These are phyloP conservation scores for Passerina amoena DNA, from an alignment of 2,113 vertebrate species.

Conservation along the genomic window DNA sequence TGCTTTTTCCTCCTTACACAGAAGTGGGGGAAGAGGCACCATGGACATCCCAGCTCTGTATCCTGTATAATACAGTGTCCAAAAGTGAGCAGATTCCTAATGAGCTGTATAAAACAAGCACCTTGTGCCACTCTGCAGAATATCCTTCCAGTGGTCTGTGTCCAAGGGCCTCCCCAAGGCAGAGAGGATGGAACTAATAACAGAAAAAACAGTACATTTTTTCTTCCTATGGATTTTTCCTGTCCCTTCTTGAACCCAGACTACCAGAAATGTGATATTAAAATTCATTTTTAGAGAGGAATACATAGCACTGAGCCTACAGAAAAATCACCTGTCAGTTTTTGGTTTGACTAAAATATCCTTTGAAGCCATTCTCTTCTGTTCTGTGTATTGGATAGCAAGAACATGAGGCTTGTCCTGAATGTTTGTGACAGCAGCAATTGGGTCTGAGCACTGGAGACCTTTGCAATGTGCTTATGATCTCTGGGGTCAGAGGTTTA, in stretches of 20 bases:
- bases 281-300: background rate
- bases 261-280: background rate
- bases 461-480: background rate
- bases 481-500: background rate
- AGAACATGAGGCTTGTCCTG: background rate
- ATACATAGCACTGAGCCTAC: background rate
- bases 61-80: background rate
- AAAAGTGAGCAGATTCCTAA: background rate
- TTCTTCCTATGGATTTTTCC: background rate
- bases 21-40: background rate
- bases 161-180: fast-evolving
- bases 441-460: background rate
- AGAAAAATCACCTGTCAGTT: background rate
- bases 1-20: background rate
- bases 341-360: background rate
- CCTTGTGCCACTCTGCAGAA: background rate
- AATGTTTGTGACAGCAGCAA: background rate
- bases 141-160: background rate
- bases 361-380: background rate
- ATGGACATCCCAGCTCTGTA: background rate
- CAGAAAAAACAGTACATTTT: background rate
- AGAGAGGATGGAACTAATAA: background rate
- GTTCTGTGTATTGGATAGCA: background rate
- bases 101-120: background rate
- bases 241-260: background rate